These are phyloP conservation scores for Harpalus rufipes DNA, from an alignment of 2,888 invertebrate species.

Conservation along the genomic window DNA sequence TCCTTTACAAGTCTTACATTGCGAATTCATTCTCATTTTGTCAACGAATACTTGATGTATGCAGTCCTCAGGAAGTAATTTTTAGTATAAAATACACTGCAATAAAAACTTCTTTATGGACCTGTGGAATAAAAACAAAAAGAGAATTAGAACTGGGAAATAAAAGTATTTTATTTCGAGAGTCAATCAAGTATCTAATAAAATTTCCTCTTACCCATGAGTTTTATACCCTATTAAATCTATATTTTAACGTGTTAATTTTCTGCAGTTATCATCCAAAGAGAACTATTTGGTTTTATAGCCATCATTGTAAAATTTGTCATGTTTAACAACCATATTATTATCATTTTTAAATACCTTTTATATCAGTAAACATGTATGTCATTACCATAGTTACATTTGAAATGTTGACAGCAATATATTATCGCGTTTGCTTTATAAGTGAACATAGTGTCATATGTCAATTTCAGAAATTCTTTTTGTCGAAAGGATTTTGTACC, in stretches of 20 bases:
- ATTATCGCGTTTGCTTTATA: too few species aligned
- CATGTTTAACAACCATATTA: too few species aligned
- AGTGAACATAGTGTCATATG: too few species aligned
- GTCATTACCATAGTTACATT: too few species aligned
- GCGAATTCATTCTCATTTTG: slow-evolving; percentile 38
- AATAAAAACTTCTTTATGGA: slow-evolving; percentile 41
- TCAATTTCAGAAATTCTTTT: too few species aligned
- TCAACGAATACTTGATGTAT: slow-evolving; percentile 32
- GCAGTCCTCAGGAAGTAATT: slow-evolving; percentile 24
- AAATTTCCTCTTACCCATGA: slow-evolving; percentile 13
- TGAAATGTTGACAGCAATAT: too few species aligned
- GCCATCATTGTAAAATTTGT: neutral
- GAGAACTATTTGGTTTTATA: neutral
- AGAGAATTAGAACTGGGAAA: slow-evolving; percentile 17
- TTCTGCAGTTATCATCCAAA: neutral
- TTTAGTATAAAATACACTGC: slow-evolving; percentile 28
- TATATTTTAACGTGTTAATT: slow-evolving; percentile 2
- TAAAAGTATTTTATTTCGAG: slow-evolving; percentile 23
- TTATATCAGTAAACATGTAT: too few species aligned
- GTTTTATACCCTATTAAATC: slow-evolving; percentile 10
- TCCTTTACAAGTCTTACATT: slow-evolving; percentile 33
- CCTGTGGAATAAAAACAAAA: slow-evolving; percentile 26
- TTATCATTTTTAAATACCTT: neutral
- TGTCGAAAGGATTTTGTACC: too few species aligned
- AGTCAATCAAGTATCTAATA: slow-evolving; percentile 29